phyloP scores from a whole-genome alignment of 2,888 invertebrate genomes.

The Sarcophaga carnaria region DNA sequence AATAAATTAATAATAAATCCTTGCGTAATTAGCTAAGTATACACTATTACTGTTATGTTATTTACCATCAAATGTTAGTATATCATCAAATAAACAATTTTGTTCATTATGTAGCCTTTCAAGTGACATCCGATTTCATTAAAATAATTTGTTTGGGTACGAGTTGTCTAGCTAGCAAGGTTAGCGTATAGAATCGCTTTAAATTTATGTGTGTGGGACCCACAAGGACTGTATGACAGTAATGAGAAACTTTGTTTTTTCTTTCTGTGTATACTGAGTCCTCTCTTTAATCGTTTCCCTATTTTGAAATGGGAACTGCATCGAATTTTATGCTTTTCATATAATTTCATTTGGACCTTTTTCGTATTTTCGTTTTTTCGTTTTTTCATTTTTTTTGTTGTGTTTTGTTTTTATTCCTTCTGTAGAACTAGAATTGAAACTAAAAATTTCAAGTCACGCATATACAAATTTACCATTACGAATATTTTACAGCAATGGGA shows the following conservation, averaged over 20 bases:
- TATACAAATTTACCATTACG: slow-evolving; percentile 50
- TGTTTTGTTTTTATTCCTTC: background rate
- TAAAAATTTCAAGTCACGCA: slow-evolving; percentile 60
- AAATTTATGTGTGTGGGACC: background rate
- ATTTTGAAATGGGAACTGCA: slow-evolving; percentile 3
- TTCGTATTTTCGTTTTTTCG: background rate
- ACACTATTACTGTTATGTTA: too few species aligned
- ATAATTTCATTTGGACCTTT: slow-evolving; percentile 4
- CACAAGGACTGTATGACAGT: too few species aligned
- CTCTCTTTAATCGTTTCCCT: background rate
- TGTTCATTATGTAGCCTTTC: too few species aligned
- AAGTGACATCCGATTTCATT: too few species aligned
- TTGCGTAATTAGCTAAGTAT: too few species aligned
- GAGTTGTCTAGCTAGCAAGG: background rate
- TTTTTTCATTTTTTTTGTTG: background rate
- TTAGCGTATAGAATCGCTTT: background rate
- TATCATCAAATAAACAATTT: too few species aligned
- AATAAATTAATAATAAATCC: too few species aligned
- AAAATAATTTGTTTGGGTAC: background rate
- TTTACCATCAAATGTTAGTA: too few species aligned
- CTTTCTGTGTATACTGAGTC: slow-evolving; percentile 14
- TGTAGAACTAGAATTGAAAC: slow-evolving; percentile 9
- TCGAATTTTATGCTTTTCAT: slow-evolving; percentile 3
- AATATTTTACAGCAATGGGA: slow-evolving; percentile 6
- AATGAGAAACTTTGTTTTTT: background rate